Conservation (phyloP, 1,140 invertebrate species). For the Pseudachorutes palmiensis region DNA sequence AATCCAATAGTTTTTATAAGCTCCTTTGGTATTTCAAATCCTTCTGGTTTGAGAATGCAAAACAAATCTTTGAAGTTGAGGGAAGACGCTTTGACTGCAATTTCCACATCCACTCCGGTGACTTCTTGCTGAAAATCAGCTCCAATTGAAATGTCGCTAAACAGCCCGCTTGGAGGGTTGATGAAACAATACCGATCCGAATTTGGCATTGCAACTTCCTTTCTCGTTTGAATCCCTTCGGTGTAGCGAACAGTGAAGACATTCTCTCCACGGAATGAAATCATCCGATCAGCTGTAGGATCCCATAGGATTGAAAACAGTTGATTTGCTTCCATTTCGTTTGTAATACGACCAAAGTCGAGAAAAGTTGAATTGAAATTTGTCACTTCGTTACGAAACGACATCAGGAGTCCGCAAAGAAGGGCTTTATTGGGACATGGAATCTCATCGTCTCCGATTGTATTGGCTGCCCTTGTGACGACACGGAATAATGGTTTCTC, state of each 20-base stretch:
- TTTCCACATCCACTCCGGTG: background rate
- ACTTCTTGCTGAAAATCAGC: background rate
- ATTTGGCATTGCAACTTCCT: slow-evolving; percentile 4
- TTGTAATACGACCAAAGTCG: too few species aligned
- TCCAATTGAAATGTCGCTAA: background rate
- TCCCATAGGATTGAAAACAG: too few species aligned
- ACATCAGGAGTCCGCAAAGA: too few species aligned
- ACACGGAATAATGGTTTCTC: too few species aligned
- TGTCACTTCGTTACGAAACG: too few species aligned
- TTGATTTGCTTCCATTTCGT: too few species aligned
- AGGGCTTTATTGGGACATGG: too few species aligned
- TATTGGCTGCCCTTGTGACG: too few species aligned
- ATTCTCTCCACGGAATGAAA: background rate
- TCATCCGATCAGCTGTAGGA: too few species aligned
- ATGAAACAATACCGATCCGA: slow-evolving; percentile 2
- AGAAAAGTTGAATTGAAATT: too few species aligned
- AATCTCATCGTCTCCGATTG: too few species aligned
- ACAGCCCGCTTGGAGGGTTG: background rate
- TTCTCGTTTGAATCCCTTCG: too few species aligned
- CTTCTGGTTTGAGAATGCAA: slow-evolving; percentile 8
- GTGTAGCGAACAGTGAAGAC: background rate
- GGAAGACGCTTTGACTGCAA: background rate
- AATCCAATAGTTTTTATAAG: slow-evolving; percentile 1
- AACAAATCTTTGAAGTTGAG: slow-evolving; percentile 18
- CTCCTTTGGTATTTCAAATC: background rate